Conservation (phyloP, 2,797 vertebrate genomes). For the Cossypha niveicapilla region DNA sequence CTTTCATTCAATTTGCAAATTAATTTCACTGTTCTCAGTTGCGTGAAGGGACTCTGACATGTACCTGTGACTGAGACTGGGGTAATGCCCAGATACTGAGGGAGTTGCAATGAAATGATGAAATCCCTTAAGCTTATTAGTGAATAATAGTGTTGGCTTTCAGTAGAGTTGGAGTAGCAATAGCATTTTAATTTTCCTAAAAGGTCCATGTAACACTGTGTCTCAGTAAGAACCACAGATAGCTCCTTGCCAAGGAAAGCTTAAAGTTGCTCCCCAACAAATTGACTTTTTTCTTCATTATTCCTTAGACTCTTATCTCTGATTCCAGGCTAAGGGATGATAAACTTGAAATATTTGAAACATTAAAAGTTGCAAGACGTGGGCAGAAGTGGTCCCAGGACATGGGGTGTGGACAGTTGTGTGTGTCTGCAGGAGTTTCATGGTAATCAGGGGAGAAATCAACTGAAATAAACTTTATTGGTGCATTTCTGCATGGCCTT, state of each 20-base stretch:
- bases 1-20: constrained; percentile 26
- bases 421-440: neutral
- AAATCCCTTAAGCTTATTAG: constrained; percentile 46
- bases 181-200: constrained; percentile 21
- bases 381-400: neutral
- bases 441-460: neutral
- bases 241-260: constrained; percentile 14
- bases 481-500: neutral
- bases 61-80: neutral
- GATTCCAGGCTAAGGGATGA: neutral
- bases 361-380: neutral
- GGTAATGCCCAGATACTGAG: neutral
- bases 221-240: neutral
- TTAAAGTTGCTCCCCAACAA: neutral
- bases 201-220: neutral
- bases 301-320: neutral
- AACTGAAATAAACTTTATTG: neutral
- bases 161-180: neutral
- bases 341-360: neutral
- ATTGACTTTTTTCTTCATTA: neutral
- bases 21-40: neutral
- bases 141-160: neutral
- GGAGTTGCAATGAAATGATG: neutral
- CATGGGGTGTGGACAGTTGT: neutral
- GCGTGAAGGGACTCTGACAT: neutral